Percentiles rank a stretch among this genome's conserved stretches.
Evolutionary conservation across 37 sponge, comb jelly and placozoan genomes (phyloP).

Genomic region (Sycon ciliatum): DNA sequence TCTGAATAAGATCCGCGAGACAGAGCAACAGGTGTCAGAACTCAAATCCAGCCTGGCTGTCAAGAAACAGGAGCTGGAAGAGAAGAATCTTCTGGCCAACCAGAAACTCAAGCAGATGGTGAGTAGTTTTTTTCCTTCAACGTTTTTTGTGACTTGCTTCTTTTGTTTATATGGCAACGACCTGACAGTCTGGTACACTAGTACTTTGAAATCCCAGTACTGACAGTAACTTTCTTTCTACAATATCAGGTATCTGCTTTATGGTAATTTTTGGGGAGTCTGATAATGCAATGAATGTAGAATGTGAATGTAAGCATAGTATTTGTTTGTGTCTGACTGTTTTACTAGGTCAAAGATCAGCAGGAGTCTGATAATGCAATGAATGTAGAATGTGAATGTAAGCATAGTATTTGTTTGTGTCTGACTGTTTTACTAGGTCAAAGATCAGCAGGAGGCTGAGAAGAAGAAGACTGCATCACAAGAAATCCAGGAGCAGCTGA

Average conservation of each 20-base stretch:
- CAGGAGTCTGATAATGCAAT: too few species aligned
- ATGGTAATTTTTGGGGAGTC: too few species aligned
- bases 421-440: slow-evolving; percentile 29
- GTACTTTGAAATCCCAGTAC: too few species aligned
- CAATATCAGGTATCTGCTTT: too few species aligned
- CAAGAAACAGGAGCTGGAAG: slow-evolving; percentile 88
- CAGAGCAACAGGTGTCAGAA: slow-evolving; percentile 92
- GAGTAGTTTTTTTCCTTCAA: neutral
- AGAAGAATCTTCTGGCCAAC: slow-evolving; percentile 87
- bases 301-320: too few species aligned
- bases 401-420: too few species aligned
- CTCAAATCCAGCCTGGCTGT: slow-evolving; percentile 79
- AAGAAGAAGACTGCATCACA: slow-evolving; percentile 72
- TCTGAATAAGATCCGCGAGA: slow-evolving; percentile 84
- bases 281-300: too few species aligned
- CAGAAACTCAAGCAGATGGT: slow-evolving; percentile 94
- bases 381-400: too few species aligned
- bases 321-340: neutral
- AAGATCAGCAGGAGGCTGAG: slow-evolving; percentile 90
- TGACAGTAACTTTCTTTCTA: too few species aligned
- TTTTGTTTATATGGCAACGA: too few species aligned
- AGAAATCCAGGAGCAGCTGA: slow-evolving; percentile 65
- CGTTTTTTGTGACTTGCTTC: too few species aligned
- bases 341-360: slow-evolving; percentile 66
- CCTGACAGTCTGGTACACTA: too few species aligned